Evolutionary conservation across 2,113 vertebrate genomes (phyloP).

Genomic region (Cisticola juncidis): DNA sequence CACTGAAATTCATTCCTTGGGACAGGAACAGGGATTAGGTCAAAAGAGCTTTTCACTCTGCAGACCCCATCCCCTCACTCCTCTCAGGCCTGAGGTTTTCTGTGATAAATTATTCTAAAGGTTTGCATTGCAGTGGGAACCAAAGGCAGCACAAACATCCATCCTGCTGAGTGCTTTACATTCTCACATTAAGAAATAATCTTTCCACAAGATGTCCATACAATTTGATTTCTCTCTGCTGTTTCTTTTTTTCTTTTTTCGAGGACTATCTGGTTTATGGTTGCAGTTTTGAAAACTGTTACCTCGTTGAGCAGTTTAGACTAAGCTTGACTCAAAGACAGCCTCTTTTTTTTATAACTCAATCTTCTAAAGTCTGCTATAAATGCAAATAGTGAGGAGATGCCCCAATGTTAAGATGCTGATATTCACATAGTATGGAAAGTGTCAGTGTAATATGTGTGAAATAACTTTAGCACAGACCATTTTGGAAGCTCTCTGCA

Average conservation of each 20-base stretch:
- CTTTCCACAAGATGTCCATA: background rate
- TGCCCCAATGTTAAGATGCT: conserved; percentile 68
- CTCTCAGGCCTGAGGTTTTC: background rate
- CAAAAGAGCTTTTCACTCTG: background rate
- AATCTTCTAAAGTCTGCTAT: conserved; percentile 67
- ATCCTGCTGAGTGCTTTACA: background rate
- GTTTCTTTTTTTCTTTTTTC: background rate
- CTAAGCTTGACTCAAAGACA: conserved; percentile 46
- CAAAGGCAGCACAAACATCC: background rate
- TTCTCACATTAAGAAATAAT: background rate
- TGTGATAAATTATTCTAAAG: background rate
- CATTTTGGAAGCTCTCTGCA: conserved; percentile 55
- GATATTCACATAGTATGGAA: conserved; percentile 41
- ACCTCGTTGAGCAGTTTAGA: background rate
- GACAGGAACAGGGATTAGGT: background rate
- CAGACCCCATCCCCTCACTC: background rate
- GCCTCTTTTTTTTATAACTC: conserved; percentile 56
- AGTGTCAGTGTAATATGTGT: conserved; percentile 60
- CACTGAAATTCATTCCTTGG: background rate
- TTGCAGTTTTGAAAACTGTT: conserved; percentile 38
- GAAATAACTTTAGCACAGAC: conserved; percentile 51
- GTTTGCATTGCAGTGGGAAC: background rate
- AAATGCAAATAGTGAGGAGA: conserved; percentile 53
- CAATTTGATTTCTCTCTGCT: background rate
- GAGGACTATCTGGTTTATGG: conserved; percentile 28